Base-by-base conservation (phyloP, 2,113 vertebrate species). In the Alligator sinensis region DNA sequence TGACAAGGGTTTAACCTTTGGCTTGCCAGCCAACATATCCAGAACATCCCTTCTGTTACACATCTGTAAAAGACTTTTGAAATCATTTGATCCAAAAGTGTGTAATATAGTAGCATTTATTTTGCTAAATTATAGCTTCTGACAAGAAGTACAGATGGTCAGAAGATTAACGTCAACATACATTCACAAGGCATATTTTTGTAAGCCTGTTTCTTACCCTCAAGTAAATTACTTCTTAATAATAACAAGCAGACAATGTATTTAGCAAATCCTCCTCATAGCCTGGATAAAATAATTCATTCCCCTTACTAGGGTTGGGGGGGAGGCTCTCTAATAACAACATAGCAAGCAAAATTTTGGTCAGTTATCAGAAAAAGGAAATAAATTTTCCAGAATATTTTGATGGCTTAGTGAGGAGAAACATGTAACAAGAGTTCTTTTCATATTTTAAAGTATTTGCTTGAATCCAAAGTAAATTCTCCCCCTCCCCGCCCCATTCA, bases 1-100 rank as follows among this genome's bases (percentile, higher is more conserved):
- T 79, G n/a, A 79, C 4, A 77, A 61, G 66, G 60, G 83, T 84
- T 96, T 84, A 94, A 96, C 92, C 79, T 84, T 55, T 3, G 7
- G 70, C 60, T 28, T 80, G 90, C 86, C 84, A 84, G 90, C 64
- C 47, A 70, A 60, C 2, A 7, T 4, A 18, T 2, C 27, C 17
- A 21, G 19, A 64, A 30, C 8, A 4, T 24, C 5, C 15, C 19
- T 76, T 81, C 54, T 77, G 18, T 28, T 84, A 28, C 19, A n/a
- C 6, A 60, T 77, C 60, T 62, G 14, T 27, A n/a, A 75, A 84
- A 87, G 80, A 25, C 2, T 4, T 12, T 83, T 95, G 68, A 17
- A 27, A 28, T 47, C 19, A 34, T 11, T 11, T 57, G 9, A 80
- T 25, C 61, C 47, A 74, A 47, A 74, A 38, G 6, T 74, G 34